Evolutionary conservation across 2,113 vertebrate species (phyloP).

Genomic region (Elephas maximus): DNA sequence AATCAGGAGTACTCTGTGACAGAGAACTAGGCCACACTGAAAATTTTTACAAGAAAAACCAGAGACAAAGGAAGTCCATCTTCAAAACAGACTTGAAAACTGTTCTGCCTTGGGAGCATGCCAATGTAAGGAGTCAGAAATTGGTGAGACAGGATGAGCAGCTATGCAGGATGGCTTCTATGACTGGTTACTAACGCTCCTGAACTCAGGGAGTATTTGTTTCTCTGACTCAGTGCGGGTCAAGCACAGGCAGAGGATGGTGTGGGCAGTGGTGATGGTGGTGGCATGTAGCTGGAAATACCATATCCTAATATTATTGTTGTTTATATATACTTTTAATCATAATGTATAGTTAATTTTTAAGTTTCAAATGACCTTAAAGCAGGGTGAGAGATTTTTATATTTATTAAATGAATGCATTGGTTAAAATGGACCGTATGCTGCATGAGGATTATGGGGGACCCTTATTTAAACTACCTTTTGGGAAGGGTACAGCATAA

Average conservation of each 20-base stretch:
- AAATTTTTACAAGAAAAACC: background rate
- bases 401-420: background rate
- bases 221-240: slow-evolving; percentile 34
- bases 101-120: slow-evolving; percentile 1
- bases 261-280: background rate
- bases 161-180: background rate
- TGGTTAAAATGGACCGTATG: background rate
- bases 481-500: background rate
- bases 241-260: background rate
- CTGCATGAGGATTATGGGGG: background rate
- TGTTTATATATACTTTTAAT: slow-evolving; percentile 14
- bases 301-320: background rate
- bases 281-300: background rate
- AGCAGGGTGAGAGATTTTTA: slow-evolving; percentile 7
- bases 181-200: background rate
- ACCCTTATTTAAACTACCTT: background rate
- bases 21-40: background rate
- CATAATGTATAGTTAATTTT: background rate
- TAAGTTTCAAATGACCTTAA: slow-evolving; percentile 38
- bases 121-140: background rate
- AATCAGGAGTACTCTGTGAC: background rate
- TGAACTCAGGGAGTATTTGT: background rate
- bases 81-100: slow-evolving; percentile 17
- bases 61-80: background rate
- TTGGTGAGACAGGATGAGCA: slow-evolving; percentile 1